Evolutionary conservation across 2,797 vertebrate genomes (phyloP).

Genomic region (Moxostoma hubbsi): DNA sequence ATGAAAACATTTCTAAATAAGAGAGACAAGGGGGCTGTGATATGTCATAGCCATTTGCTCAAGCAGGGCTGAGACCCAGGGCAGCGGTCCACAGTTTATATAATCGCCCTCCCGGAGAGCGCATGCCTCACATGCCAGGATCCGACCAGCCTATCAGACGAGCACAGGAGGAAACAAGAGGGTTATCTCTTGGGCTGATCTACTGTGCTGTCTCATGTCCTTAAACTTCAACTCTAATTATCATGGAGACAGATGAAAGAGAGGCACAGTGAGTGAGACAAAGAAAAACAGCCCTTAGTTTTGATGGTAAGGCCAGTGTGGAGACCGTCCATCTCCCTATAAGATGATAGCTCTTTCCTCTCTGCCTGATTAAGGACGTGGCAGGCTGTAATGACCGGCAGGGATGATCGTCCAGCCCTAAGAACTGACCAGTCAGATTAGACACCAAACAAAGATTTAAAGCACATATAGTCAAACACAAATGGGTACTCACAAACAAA

Average conservation of each 20-base stretch:
- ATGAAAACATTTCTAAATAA: conserved; percentile 29
- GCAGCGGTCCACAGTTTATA: conserved; percentile 27
- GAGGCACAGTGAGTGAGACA: conserved; percentile 6
- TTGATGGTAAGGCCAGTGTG: conserved; percentile 26
- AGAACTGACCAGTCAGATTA: conserved; percentile 44
- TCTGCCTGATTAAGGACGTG: conserved; percentile 2
- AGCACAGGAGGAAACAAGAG: conserved; percentile 39
- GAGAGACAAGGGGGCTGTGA: conserved; percentile 35
- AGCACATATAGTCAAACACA: not conserved
- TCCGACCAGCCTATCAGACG: conserved; percentile 22
- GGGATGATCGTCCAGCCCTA: not conserved
- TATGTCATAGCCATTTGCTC: conserved; percentile 41
- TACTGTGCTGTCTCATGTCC: conserved; percentile 33
- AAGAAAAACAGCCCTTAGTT: not conserved
- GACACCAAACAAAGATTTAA: conserved; percentile 2
- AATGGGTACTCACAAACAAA: not conserved
- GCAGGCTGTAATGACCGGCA: not conserved
- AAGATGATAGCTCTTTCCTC: conserved; percentile 36
- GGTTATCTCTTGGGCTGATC: conserved; percentile 44
- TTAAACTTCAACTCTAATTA: conserved; percentile 31
- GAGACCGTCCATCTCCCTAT: conserved; percentile 16
- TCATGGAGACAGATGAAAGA: conserved; percentile 26
- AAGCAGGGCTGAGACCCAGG: conserved; percentile 40
- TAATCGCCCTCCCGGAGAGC: conserved; percentile 42
- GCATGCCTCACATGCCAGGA: conserved; percentile 45